Conservation (phyloP, 2,113 vertebrate genomes). For the Nyctereutes procyonoides region DNA sequence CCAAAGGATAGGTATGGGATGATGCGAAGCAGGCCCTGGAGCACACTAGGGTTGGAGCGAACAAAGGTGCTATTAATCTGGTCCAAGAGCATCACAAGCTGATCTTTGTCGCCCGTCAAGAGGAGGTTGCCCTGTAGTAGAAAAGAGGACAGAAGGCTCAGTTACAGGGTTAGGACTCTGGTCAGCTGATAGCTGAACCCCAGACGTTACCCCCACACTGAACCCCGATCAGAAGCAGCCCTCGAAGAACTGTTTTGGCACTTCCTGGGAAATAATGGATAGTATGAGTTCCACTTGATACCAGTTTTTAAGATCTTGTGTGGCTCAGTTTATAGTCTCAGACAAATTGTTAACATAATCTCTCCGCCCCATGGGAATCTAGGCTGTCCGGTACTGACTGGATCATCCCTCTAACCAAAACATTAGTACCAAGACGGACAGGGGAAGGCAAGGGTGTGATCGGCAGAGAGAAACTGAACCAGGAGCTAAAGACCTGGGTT, state of each 20-base stretch:
- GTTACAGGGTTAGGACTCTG: background rate
- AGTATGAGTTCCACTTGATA: background rate
- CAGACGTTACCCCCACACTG: background rate
- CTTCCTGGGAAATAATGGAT: background rate
- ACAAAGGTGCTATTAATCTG: constrained; percentile 99
- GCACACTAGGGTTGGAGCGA: constrained; percentile 97
- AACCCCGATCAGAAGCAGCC: background rate
- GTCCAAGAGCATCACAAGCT: constrained; percentile 98
- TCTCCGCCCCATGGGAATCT: background rate
- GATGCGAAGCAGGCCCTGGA: constrained; percentile 97
- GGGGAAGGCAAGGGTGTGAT: background rate
- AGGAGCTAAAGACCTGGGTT: background rate
- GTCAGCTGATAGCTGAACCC: fast-evolving
- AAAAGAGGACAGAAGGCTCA: background rate
- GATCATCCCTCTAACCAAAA: background rate
- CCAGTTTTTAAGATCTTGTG: background rate
- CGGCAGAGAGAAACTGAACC: background rate
- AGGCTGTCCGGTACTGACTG: background rate
- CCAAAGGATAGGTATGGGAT: constrained; percentile 98
- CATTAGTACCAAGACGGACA: background rate
- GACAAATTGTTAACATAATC: background rate
- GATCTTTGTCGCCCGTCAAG: constrained; percentile 97
- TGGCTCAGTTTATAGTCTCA: constrained; percentile 17
- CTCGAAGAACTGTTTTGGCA: background rate
- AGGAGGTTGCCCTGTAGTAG: constrained; percentile 94